Conservation (phyloP, 2,888 invertebrate genomes). For the Eupithecia exiguata region DNA sequence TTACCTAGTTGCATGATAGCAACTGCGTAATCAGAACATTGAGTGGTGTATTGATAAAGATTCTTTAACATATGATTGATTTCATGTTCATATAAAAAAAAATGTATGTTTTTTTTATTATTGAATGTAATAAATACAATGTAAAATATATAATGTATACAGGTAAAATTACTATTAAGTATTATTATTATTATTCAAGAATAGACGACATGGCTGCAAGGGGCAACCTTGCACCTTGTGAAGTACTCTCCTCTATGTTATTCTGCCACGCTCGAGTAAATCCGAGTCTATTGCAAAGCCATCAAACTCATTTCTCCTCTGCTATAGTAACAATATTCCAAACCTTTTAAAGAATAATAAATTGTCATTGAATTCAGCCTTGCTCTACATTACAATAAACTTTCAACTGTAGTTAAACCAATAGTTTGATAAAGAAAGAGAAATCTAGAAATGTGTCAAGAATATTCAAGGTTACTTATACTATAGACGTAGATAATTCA, state of each 20-base stretch:
- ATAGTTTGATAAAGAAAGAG: constrained; percentile 16
- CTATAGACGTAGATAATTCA: background rate
- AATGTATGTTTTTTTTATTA: too few relatives aligned
- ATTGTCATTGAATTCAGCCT: constrained; percentile 23
- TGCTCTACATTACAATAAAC: constrained; percentile 15
- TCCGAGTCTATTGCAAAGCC: too few relatives aligned
- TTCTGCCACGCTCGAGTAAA: too few relatives aligned
- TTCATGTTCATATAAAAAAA: too few relatives aligned
- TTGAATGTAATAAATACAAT: too few relatives aligned
- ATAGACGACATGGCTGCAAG: too few relatives aligned
- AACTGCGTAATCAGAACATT: background rate
- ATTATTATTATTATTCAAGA: too few relatives aligned
- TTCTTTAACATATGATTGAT: too few relatives aligned
- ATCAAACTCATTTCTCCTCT: background rate
- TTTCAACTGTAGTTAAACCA: constrained; percentile 2
- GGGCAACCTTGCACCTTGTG: too few relatives aligned
- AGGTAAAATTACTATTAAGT: too few relatives aligned
- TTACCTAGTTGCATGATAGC: constrained; percentile 5
- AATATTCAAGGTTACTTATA: constrained; percentile 31
- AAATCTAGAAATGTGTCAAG: constrained; percentile 20
- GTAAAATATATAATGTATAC: too few relatives aligned
- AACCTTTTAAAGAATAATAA: background rate
- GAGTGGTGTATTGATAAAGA: background rate
- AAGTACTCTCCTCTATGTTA: too few relatives aligned
- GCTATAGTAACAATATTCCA: background rate